Conservation (phyloP, 1,140 invertebrate species). For the Holotrichia oblita region DNA sequence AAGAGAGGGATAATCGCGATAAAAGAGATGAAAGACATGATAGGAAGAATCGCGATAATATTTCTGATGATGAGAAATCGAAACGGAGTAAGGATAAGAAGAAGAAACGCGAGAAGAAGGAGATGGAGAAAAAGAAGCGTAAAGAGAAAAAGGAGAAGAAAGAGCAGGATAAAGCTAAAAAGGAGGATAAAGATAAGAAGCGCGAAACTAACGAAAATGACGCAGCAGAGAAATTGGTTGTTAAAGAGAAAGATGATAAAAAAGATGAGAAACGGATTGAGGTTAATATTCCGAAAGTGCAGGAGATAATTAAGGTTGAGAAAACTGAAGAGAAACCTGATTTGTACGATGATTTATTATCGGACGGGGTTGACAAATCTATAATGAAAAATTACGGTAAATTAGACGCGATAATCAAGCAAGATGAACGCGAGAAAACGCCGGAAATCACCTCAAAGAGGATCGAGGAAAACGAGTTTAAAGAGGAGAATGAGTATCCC, state of each 20-base stretch:
- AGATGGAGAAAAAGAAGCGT: slow-evolving; percentile 66
- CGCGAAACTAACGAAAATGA: slow-evolving; percentile 62
- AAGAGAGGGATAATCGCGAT: slow-evolving; percentile 60
- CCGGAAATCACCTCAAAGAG: not conserved
- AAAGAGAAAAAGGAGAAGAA: slow-evolving; percentile 63
- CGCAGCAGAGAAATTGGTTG: slow-evolving; percentile 62
- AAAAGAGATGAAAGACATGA: slow-evolving; percentile 63
- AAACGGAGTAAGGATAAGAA: slow-evolving; percentile 39
- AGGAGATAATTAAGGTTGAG: slow-evolving; percentile 50
- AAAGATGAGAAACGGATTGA: slow-evolving; percentile 42
- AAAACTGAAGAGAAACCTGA: slow-evolving; percentile 47
- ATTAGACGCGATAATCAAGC: slow-evolving; percentile 44
- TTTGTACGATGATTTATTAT: slow-evolving; percentile 59
- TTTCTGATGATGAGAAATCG: slow-evolving; percentile 35
- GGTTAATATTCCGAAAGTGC: slow-evolving; percentile 52
- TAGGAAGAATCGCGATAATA: slow-evolving; percentile 17
- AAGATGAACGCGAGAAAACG: not conserved
- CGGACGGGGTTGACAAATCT: slow-evolving; percentile 54
- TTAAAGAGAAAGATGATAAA: slow-evolving; percentile 62
- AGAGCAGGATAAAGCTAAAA: slow-evolving; percentile 62
- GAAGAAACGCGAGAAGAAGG: slow-evolving; percentile 52
- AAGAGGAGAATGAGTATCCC: slow-evolving; percentile 47
- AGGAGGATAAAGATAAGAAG: slow-evolving; percentile 64
- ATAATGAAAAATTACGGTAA: slow-evolving; percentile 57
- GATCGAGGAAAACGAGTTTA: slow-evolving; percentile 29